Base-by-base conservation (phyloP, 1,140 invertebrate genomes). In the Tetramorium alpestre region DNA sequence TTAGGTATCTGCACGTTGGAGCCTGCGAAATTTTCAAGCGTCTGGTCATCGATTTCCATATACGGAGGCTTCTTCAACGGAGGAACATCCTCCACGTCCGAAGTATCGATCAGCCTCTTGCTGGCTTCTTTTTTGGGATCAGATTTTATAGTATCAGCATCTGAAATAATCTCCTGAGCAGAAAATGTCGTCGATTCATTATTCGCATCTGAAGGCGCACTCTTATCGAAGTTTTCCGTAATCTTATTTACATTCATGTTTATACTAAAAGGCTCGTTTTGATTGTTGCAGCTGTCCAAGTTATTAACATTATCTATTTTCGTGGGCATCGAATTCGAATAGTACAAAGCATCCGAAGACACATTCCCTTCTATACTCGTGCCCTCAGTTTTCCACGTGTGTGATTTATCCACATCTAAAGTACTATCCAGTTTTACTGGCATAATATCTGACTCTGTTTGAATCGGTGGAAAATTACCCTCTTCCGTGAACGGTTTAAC, bases 51-150 rank as follows among this genome's bases (percentile, higher is more conserved):
- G 3, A 60, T 87, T 25, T 92, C 89, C 49, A 85, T 11, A 16
- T 49, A 86, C 0, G 62, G 80, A n/a, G 91, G 86, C 54, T 89
- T 92, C 44, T 93, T 93, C n/a, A 92, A 44, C 7, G 91, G 91
- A 64, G 91, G 91, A 78, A 92, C 69, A 73, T 93, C 91, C 62
- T 93, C 87, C 33, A 56, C n/a, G 18, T 89, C 89, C 2, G 86
- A 75, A 1, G 75, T 25, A 16, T 87, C 85, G 22, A 87, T 87
- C 28, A 91, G 51, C 77, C 91, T 87, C 65, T 93, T 92, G 49
- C 80, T 92, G 1, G 88, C 85, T 75, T 93, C 91, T 65, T 92
- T 93, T 69, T 90, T 92, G 5, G n/a, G 11, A 33, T 92, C 90
- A 3, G 77, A 86, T 75, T 73, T 91, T 16, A 73, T 0, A 41